Base-by-base conservation (phyloP, 2,113 vertebrate genomes). In the Potamarius usumacintae region DNA sequence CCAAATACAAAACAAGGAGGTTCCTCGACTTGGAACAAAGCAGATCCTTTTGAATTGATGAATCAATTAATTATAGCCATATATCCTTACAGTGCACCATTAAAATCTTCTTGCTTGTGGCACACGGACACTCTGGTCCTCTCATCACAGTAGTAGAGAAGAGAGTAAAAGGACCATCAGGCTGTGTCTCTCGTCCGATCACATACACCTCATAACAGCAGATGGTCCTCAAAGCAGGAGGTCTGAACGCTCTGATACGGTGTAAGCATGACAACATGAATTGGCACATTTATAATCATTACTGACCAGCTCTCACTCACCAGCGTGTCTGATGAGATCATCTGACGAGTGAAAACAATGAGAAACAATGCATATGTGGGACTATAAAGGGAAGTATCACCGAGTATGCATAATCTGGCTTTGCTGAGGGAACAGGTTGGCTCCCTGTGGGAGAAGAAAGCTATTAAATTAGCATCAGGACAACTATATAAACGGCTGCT, bases 101-200 rank as follows among this genome's bases (percentile, higher is more conserved):
- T 58, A 4, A 22, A 34, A 60, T 34, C 27, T 81, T 42, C 17
- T 20, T 58, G n/a, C n/a, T 20, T n/a, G 52, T 55, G 53, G 27
- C 53, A 42, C 12, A 1, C 9, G 34, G 52, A 74, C 67, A 57
- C 53, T 48, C 53, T 48, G 52, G 48, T 74, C 55, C 63, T 20
- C 62, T 58, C 10, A n/a, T 82, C 34, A 60, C 25, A 30, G 34
- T 58, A 74, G 55, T 8, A 62, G 15, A 55, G 30, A 80, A 25
- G 48, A 69, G 71, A 85, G 14, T 58, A 58, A 58, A 60, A 74
- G 2, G 30, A 48, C 42, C 84, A 85, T n/a, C 84, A 52, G 57
- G 57, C 71, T 63, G 14, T 91, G 90, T 90, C 57, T 25, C 57
- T 77, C 42, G 15, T 92, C 63, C 69, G 18, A 72, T 82, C 63